Percentiles rank a stretch among this genome's conserved stretches.
Evolutionary conservation across 1,140 invertebrate genomes (phyloP).

Genomic region (Lepidurus couesii): DNA sequence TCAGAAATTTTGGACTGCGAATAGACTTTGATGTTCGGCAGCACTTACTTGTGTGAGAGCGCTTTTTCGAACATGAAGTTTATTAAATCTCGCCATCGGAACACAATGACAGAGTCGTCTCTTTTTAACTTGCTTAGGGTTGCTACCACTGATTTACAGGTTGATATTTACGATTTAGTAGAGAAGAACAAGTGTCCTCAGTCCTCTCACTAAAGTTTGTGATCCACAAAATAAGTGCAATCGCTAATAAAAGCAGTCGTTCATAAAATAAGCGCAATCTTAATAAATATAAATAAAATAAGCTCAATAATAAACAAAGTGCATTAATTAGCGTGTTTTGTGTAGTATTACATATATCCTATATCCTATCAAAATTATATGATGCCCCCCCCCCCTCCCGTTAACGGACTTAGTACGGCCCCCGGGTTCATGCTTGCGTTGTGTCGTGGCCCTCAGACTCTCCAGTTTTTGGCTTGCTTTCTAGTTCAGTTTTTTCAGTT

Average conservation of each 20-base stretch:
- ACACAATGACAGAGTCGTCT: constrained; percentile 23
- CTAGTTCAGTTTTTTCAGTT: too few relatives aligned
- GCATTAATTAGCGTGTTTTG: too few relatives aligned
- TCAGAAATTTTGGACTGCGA: neutral
- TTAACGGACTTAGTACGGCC: too few relatives aligned
- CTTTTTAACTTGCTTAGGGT: constrained; percentile 29
- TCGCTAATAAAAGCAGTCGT: neutral
- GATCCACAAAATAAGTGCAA: neutral
- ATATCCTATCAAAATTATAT: too few relatives aligned
- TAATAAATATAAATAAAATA: too few relatives aligned
- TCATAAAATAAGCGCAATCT: neutral
- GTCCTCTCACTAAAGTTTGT: neutral
- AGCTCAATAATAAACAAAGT: too few relatives aligned
- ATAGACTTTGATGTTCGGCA: neutral
- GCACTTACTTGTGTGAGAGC: constrained; percentile 23
- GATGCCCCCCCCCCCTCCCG: too few relatives aligned
- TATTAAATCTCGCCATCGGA: constrained; percentile 16
- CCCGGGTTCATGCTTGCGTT: too few relatives aligned
- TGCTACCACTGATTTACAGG: neutral
- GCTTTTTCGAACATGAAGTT: constrained; percentile 24
- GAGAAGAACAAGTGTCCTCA: neutral
- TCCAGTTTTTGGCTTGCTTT: too few relatives aligned
- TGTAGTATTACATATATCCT: too few relatives aligned
- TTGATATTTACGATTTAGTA: constrained; percentile 16
- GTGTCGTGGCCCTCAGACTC: too few relatives aligned